Percentiles rank a stretch among this genome's conserved stretches.
Evolutionary conservation across 23 tunicate genomes (phyloP).

Genomic region (Halocynthia aurantium): DNA sequence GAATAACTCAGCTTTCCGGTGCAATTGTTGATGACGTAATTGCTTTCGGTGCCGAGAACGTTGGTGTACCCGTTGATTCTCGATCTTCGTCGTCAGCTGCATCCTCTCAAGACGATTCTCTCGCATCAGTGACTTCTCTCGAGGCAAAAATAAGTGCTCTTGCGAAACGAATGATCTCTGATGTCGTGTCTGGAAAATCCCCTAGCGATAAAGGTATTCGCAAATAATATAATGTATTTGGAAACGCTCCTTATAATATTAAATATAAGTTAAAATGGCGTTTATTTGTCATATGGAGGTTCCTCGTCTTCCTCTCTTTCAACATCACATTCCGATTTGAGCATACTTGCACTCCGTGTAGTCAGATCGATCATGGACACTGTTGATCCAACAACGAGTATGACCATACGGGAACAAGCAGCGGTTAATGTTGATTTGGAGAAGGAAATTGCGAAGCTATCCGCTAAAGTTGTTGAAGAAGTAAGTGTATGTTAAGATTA

Average conservation of each 20-base stretch:
- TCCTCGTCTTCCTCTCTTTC: background rate
- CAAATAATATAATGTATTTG: slow-evolving; percentile 4
- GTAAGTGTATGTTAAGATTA: slow-evolving; percentile 11
- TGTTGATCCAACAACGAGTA: slow-evolving; percentile 14
- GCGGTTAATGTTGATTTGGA: slow-evolving; percentile 25
- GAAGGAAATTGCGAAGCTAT: slow-evolving; percentile 45
- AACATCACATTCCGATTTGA: slow-evolving; percentile 28
- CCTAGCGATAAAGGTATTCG: background rate
- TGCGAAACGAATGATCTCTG: slow-evolving; percentile 28
- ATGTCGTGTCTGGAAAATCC: background rate
- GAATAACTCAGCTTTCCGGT: slow-evolving; percentile 31
- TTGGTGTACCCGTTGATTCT: background rate
- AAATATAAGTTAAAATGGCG: background rate
- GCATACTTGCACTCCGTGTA: slow-evolving; percentile 36
- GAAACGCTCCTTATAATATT: too few relatives aligned
- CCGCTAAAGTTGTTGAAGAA: slow-evolving; percentile 45
- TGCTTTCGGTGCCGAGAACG: slow-evolving; percentile 18
- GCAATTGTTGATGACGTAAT: slow-evolving; percentile 49
- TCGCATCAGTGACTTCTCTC: slow-evolving; percentile 9
- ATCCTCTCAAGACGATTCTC: background rate
- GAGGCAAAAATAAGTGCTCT: slow-evolving; percentile 39
- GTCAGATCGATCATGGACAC: slow-evolving; percentile 47
- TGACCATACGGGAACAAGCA: background rate
- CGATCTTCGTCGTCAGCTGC: background rate
- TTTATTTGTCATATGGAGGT: slow-evolving; percentile 2